A percentile compares a stretch with the other conserved stretches of the same genome.
Evolutionary conservation across 2,797 vertebrate species (phyloP).

Genomic region (Halcyon badia): DNA sequence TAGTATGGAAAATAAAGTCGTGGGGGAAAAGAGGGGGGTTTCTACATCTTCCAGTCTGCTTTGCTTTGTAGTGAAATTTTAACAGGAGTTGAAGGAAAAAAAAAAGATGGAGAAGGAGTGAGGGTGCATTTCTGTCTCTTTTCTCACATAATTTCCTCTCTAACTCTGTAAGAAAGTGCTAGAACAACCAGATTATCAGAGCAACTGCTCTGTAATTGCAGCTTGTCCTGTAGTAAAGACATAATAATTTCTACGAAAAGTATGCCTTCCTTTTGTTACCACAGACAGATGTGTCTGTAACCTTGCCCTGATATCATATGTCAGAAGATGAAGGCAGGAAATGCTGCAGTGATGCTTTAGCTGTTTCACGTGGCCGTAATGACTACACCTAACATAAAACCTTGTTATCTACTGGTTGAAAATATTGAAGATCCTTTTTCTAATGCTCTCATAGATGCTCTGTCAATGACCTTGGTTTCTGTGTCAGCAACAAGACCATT

Average conservation of each 20-base stretch:
- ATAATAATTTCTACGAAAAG: background rate
- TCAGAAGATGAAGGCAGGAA: background rate
- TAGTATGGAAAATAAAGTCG: background rate
- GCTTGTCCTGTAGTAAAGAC: background rate
- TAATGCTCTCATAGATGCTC: background rate
- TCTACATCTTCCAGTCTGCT: background rate
- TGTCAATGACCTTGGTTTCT: background rate
- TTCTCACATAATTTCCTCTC: background rate
- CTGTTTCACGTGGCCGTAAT: background rate
- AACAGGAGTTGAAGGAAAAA: background rate
- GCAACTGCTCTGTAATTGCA: background rate
- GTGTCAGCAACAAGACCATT: background rate
- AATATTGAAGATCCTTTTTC: background rate
- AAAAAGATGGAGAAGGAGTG: background rate
- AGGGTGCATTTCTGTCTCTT: background rate
- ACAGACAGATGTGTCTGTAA: background rate
- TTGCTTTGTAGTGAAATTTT: background rate
- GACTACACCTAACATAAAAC: background rate
- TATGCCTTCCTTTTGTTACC: background rate
- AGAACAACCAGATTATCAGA: background rate
- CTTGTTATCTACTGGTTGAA: background rate
- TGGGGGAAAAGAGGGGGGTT: background rate
- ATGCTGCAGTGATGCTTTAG: background rate
- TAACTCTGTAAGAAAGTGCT: background rate
- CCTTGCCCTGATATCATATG: background rate